Percentiles rank a stretch among this genome's conserved stretches.
Evolutionary conservation across 2,797 vertebrate species (phyloP).

Genomic region (Pangasius krempfi): DNA sequence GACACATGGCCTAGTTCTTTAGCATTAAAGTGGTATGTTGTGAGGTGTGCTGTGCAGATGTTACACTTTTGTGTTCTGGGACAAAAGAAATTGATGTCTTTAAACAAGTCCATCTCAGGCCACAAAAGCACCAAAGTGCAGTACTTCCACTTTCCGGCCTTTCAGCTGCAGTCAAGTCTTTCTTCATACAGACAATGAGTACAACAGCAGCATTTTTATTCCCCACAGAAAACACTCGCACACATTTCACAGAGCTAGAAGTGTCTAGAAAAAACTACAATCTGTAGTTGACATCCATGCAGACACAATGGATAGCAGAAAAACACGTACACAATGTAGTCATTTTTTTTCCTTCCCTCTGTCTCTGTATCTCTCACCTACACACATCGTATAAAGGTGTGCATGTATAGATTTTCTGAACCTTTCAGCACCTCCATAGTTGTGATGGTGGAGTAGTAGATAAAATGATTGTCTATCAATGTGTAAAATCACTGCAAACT

Average conservation of each 20-base stretch:
- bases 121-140: slow-evolving; percentile 49
- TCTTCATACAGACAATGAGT: slow-evolving; percentile 41
- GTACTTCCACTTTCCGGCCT: slow-evolving; percentile 42
- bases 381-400: slow-evolving; percentile 16
- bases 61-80: slow-evolving; percentile 65
- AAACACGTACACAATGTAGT: slow-evolving; percentile 23
- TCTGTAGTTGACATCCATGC: slow-evolving; percentile 27
- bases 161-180: slow-evolving; percentile 49
- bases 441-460: slow-evolving; percentile 20
- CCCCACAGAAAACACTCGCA: slow-evolving; percentile 37
- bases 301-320: slow-evolving; percentile 3
- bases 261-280: slow-evolving; percentile 3
- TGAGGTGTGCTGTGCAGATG: slow-evolving; percentile 59
- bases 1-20: slow-evolving; percentile 37
- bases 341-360: background rate
- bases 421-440: slow-evolving; percentile 34
- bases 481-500: slow-evolving; percentile 32
- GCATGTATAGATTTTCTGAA: slow-evolving; percentile 37
- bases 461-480: slow-evolving; percentile 32
- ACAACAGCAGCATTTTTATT: slow-evolving; percentile 45
- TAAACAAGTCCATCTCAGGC: slow-evolving; percentile 64
- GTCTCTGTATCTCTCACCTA: slow-evolving; percentile 19
- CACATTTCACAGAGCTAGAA: slow-evolving; percentile 32
- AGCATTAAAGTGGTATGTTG: slow-evolving; percentile 48
- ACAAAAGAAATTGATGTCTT: slow-evolving; percentile 69